Evolutionary conservation across 1,140 invertebrate species (phyloP).

Genomic region (Hirudo medicinalis): DNA sequence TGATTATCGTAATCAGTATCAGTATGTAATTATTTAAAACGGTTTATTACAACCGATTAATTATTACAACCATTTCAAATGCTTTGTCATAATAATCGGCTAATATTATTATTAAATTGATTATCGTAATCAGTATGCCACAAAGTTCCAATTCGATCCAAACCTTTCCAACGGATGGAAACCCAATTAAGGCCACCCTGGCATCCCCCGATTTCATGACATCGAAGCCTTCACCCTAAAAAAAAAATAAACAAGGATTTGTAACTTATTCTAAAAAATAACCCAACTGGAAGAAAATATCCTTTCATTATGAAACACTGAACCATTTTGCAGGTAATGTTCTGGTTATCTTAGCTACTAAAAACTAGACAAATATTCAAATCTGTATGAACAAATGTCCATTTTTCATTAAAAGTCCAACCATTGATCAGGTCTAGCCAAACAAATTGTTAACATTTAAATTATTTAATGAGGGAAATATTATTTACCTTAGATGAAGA

Average conservation of each 20-base stretch:
- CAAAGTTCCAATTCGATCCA: too few species aligned
- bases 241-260: not conserved
- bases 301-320: not conserved
- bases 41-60: too few species aligned
- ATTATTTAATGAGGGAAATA: not conserved
- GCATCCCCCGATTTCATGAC: constrained; percentile 99
- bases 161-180: constrained; percentile 64
- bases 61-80: too few species aligned
- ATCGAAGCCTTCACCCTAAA: constrained; percentile 94
- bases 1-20: too few species aligned
- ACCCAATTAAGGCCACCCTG: constrained; percentile 90
- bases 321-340: not conserved
- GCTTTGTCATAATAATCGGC: too few species aligned
- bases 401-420: not conserved
- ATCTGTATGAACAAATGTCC: not conserved
- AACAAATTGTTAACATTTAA: not conserved
- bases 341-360: not conserved
- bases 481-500: constrained; percentile 64
- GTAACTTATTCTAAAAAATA: not conserved
- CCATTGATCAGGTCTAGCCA: not conserved
- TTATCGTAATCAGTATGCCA: too few species aligned
- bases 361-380: not conserved
- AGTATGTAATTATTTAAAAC: too few species aligned
- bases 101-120: too few species aligned
- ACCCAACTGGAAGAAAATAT: not conserved